These are phyloP conservation scores for Bergia sp. DNA, from an alignment of 92 coral and sea anemone genomes.

Conservation along the genomic window DNA sequence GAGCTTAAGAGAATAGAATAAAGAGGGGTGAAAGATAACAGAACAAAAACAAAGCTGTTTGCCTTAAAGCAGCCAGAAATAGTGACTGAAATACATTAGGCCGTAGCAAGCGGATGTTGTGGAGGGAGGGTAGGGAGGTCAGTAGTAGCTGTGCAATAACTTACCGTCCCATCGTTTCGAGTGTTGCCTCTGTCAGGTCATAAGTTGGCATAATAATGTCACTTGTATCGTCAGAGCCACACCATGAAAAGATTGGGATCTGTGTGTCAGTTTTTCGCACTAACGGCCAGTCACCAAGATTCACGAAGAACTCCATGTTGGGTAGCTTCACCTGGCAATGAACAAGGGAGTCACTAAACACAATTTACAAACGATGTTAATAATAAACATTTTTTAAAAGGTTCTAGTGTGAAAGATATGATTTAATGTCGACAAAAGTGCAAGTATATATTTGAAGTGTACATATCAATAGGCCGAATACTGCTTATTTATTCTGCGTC, in stretches of 20 bases:
- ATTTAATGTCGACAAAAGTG: neutral
- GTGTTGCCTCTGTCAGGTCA: constrained; percentile 92
- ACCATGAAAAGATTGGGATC: constrained; percentile 93
- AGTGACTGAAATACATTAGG: neutral
- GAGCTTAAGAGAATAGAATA: neutral
- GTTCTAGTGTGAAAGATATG: neutral
- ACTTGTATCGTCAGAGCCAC: constrained; percentile 95
- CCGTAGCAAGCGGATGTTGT: neutral
- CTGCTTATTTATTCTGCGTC: too few species aligned
- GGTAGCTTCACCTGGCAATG: constrained; percentile 81
- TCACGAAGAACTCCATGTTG: constrained; percentile 96
- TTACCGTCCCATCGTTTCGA: constrained; percentile 97
- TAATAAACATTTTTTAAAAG: neutral
- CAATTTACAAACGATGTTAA: neutral
- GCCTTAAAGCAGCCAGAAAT: neutral
- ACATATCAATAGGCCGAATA: too few species aligned
- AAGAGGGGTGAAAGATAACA: neutral
- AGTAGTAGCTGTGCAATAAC: neutral
- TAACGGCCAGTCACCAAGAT: constrained; percentile 99
- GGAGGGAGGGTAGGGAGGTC: neutral
- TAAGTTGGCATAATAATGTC: constrained; percentile 99
- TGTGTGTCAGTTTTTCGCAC: constrained; percentile 66
- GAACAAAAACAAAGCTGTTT: neutral
- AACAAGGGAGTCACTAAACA: neutral
- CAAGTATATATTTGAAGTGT: neutral